Base-by-base conservation (phyloP, 2,888 invertebrate genomes). In the Scelioninae gen. 1 region DNA sequence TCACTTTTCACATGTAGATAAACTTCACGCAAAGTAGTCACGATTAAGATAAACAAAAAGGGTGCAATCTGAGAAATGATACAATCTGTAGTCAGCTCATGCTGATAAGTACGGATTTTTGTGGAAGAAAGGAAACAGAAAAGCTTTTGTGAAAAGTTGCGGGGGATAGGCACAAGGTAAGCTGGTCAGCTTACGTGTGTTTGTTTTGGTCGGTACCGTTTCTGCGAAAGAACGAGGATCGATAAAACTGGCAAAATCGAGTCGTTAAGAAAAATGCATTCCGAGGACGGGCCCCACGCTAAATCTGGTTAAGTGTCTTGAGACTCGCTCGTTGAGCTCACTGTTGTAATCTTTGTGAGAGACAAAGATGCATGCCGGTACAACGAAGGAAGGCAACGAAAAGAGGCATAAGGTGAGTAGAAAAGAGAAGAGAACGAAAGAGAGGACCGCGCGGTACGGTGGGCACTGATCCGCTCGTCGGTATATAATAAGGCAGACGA, bases 401-500 rank as follows among this genome's bases (percentile, higher is more conserved):
- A 74, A n/a, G 63, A 78, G 66, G 58, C 56, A 62, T 58, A 66
- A 78, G 65, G 76, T 66, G 69, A 74, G 75, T 34, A 43, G 74
- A 76, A 80, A 76, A 55, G 53, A 78, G 68, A 62, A 60, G 58
- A 66, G 40, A 56, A 82, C 56, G 62, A 69, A 45, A 65, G 77
- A 69, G 78, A 82, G 82, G 68, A 76, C 79, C 75, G 83, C 84
- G 84, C n/a, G n/a, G 84, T 69, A 83, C 84, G 85, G 83, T 82
- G 86, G 85, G 85, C 86, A 88, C 87, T 85, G 80, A 82, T 75
- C 69, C n/a, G 78, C 58, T 55, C 60, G 68, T 74, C 75, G 85
- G 78, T 85, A 87, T 87, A 86, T 88, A 87, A 86, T 85, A 86
- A 82, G 87, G 86, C 86, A 85, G 84, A 85, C 82, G 83, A 88